These are phyloP conservation scores for Nettapus auritus DNA, from an alignment of 2,113 vertebrate species.

Conservation along the genomic window DNA sequence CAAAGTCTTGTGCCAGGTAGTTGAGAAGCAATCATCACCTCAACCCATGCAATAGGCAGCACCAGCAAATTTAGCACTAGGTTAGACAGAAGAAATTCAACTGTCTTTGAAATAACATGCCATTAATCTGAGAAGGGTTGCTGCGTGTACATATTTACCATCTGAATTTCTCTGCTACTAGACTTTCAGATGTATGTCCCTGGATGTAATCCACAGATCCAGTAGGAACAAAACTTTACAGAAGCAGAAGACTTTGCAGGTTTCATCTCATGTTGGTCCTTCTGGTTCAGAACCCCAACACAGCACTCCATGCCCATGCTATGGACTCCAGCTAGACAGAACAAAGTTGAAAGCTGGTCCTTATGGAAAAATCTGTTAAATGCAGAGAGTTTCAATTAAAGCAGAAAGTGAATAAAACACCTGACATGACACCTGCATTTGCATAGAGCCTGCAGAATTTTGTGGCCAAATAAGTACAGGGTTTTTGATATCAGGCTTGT, in stretches of 20 bases:
- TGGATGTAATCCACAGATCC: background rate
- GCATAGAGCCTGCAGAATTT: background rate
- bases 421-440: background rate
- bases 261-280: background rate
- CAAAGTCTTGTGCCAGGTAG: background rate
- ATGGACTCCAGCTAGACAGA: background rate
- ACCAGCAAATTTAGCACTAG: background rate
- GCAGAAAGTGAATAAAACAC: background rate
- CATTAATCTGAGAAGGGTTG: background rate
- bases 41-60: background rate
- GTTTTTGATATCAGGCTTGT: background rate
- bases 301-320: background rate
- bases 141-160: background rate
- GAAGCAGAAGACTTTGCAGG: background rate
- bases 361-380: accelerated
- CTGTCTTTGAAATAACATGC: background rate
- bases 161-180: background rate
- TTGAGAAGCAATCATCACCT: background rate
- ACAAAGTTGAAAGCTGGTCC: background rate
- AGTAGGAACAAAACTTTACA: background rate
- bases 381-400: background rate
- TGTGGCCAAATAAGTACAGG: background rate
- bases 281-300: background rate
- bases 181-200: background rate
- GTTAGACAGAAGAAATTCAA: background rate